Percentiles rank a stretch among this genome's conserved stretches.
Conservation (phyloP, 2,888 invertebrate species). For the Melanotus villosus region DNA sequence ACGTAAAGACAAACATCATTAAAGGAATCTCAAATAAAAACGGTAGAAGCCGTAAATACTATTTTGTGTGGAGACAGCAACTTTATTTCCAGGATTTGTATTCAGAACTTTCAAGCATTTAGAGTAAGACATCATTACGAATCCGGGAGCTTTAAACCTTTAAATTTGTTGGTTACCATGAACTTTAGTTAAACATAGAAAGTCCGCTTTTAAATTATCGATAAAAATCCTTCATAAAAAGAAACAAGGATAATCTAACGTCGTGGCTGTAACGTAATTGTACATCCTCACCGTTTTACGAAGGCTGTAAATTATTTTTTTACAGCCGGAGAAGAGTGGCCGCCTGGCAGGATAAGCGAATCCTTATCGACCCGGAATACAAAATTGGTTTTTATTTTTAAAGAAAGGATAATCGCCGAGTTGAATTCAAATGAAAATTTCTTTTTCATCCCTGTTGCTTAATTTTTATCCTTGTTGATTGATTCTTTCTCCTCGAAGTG, state of each 20-base stretch:
- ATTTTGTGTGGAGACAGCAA: neutral
- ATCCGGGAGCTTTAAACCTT: neutral
- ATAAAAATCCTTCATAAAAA: constrained; percentile 1
- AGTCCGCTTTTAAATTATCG: constrained; percentile 1
- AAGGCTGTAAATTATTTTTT: constrained; percentile 18
- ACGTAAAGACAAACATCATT: neutral
- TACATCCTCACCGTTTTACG: constrained; percentile 11
- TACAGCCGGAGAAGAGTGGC: constrained; percentile 5
- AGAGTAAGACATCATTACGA: neutral
- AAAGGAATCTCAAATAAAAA: neutral
- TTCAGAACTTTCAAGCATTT: constrained; percentile 1
- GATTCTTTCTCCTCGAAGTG: too few species aligned
- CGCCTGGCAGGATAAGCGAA: neutral
- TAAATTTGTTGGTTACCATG: neutral
- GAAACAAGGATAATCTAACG: neutral
- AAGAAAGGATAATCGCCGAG: neutral
- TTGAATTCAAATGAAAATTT: neutral
- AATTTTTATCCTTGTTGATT: neutral
- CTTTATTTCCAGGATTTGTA: constrained; percentile 3
- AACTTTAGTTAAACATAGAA: neutral
- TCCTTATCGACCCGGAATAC: neutral
- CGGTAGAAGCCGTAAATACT: neutral
- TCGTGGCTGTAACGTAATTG: constrained; percentile 1
- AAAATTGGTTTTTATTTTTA: neutral
- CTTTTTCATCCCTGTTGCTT: neutral